phyloP scores from a whole-genome alignment of 2,888 invertebrate genomes.

The Mallateleia sp. region DNA sequence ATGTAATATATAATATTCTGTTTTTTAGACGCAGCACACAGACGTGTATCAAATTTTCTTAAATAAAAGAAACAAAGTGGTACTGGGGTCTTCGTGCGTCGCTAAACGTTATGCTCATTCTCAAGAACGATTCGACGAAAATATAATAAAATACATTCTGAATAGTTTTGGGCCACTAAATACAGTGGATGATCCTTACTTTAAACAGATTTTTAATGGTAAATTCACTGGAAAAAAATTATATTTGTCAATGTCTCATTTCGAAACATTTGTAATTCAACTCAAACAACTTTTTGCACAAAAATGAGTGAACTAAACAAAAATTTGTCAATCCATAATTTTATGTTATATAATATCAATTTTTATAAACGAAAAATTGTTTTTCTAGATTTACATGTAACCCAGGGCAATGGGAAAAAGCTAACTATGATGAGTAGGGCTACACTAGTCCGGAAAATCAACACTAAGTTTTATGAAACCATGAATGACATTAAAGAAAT shows the following conservation, averaged over 20 bases:
- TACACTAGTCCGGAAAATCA: not conserved
- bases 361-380: no score
- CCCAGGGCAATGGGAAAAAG: no score
- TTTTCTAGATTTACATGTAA: no score
- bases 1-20: no score
- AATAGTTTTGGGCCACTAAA: conserved; percentile 1
- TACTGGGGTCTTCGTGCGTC: not conserved
- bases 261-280: not conserved
- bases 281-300: no score
- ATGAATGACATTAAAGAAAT: conserved; percentile 2
- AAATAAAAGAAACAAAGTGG: not conserved
- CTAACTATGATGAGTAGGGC: conserved; percentile 2
- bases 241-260: no score
- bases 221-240: no score
- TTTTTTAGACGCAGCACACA: conserved; percentile 2
- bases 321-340: no score
- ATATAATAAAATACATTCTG: not conserved
- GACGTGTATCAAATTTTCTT: not conserved
- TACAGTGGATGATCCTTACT: not conserved
- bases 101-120: not conserved
- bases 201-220: conserved; percentile 1
- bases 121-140: not conserved
- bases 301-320: no score
- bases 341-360: no score
- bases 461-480: not conserved